phyloP scores from a whole-genome alignment of 2,113 vertebrate species.

The Antennarius striatus region DNA sequence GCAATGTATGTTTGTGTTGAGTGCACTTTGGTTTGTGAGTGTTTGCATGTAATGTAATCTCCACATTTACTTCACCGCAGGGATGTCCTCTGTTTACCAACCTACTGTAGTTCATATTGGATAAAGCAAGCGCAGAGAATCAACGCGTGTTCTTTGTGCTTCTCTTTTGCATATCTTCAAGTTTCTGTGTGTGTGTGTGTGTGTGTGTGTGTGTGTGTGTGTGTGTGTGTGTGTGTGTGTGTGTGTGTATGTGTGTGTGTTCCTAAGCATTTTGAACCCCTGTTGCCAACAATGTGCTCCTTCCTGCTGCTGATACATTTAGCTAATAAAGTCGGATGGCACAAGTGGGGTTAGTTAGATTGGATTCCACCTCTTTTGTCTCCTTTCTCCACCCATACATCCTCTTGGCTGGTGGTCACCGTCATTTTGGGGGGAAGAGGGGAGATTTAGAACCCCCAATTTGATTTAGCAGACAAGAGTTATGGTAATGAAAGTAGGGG shows the following conservation, averaged over 20 bases:
- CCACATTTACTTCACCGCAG: constrained; percentile 22
- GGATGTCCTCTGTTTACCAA: constrained; percentile 46
- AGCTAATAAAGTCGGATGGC: constrained; percentile 72
- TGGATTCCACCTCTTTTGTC: constrained; percentile 73
- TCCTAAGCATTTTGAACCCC: constrained; percentile 38
- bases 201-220: constrained; percentile 2
- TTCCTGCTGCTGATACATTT: constrained; percentile 60
- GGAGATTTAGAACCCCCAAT: constrained; percentile 68
- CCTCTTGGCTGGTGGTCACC: constrained; percentile 56
- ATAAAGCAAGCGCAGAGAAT: constrained; percentile 44
- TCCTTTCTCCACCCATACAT: constrained; percentile 20
- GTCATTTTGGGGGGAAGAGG: constrained; percentile 43
- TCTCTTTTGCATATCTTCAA: constrained; percentile 31
- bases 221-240: constrained; percentile 27
- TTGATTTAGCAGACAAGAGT: constrained; percentile 76
- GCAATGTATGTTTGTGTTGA: constrained; percentile 23
- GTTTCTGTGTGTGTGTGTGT: constrained; percentile 20
- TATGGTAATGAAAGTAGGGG: constrained; percentile 74
- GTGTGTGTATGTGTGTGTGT: constrained; percentile 16
- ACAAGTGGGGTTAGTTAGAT: constrained; percentile 67
- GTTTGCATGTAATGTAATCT: constrained; percentile 69
- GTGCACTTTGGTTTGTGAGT: constrained; percentile 31
- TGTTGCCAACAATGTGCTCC: constrained; percentile 42
- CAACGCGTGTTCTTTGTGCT: constrained; percentile 43
- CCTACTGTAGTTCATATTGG: constrained; percentile 48